A percentile compares a stretch with the other conserved stretches of the same genome.
Conservation (phyloP, 1,140 invertebrate genomes). For the Cylas formicarius region DNA sequence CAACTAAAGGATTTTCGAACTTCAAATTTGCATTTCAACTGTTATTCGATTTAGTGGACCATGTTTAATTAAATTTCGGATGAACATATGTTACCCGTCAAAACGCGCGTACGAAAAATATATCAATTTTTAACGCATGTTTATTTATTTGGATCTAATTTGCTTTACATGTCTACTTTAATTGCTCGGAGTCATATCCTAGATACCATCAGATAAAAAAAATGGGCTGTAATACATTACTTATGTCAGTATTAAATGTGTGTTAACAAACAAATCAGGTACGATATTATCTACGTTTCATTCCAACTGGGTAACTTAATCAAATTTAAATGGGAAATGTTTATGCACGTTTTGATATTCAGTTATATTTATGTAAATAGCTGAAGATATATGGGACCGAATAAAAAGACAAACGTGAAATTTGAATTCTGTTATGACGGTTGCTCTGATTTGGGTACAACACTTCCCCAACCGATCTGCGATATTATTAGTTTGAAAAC, state of each 20-base stretch:
- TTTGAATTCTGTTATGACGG: too few relatives aligned
- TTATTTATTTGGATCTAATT: constrained; percentile 10
- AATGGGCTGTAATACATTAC: constrained; percentile 21
- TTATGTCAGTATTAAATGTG: constrained; percentile 19
- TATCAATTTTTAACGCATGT: constrained; percentile 4
- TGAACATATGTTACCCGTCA: too few relatives aligned
- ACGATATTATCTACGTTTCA: constrained; percentile 17
- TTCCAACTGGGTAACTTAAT: constrained; percentile 20
- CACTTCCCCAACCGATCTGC: too few relatives aligned
- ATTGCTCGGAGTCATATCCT: constrained; percentile 9
- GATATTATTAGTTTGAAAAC: too few relatives aligned
- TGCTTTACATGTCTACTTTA: constrained; percentile 9
- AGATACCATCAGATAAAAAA: constrained; percentile 18
- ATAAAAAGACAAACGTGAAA: too few relatives aligned
- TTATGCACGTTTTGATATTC: constrained; percentile 4
- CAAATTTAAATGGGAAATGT: constrained; percentile 21
- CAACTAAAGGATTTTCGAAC: too few relatives aligned
- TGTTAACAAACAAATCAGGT: constrained; percentile 22
- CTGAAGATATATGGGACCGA: too few relatives aligned
- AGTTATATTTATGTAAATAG: constrained; percentile 12
- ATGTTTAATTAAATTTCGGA: too few relatives aligned
- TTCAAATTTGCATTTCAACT: too few relatives aligned
- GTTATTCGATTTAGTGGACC: too few relatives aligned
- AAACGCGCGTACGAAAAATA: too few relatives aligned
- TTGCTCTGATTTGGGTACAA: too few relatives aligned